Conservation (phyloP, 2,888 invertebrate species). For the Brachylomia viminalis region DNA sequence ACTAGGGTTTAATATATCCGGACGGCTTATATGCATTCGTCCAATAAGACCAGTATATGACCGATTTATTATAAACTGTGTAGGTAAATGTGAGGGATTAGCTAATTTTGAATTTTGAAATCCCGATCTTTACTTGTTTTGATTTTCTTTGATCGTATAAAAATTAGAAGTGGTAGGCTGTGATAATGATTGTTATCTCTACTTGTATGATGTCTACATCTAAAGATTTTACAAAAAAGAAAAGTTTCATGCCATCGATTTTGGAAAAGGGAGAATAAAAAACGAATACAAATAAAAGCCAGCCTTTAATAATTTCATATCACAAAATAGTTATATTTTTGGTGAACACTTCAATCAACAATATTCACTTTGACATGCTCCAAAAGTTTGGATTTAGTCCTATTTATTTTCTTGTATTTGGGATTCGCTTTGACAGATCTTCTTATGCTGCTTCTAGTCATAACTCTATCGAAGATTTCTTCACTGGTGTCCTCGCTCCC, state of each 20-base stretch:
- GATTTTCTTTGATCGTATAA: not conserved
- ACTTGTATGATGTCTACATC: not conserved
- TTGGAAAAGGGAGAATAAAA: not conserved
- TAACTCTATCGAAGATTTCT: conserved; percentile 87
- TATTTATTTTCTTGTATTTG: conserved; percentile 88
- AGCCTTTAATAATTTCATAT: conserved; percentile 55
- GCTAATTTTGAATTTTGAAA: conserved; percentile 19
- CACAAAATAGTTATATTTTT: conserved; percentile 33
- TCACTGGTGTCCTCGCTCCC: conserved; percentile 89
- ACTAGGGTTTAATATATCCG: conserved; percentile 28
- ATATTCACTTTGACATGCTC: conserved; percentile 88
- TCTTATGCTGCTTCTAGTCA: conserved; percentile 86
- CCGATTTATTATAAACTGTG: conserved; percentile 19
- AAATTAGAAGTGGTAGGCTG: not conserved
- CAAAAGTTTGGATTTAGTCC: conserved; percentile 86
- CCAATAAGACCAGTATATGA: conserved; percentile 14
- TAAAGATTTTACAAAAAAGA: not conserved
- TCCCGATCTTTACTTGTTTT: not conserved
- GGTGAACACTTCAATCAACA: conserved; percentile 74
- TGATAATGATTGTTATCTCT: not conserved
- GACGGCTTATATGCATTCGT: conserved; percentile 22
- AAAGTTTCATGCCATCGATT: not conserved
- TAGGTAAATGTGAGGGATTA: conserved; percentile 1
- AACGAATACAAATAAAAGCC: conserved; percentile 4
- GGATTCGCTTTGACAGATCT: conserved; percentile 88